These are phyloP conservation scores for Cepaea hortensis DNA, from an alignment of 2,888 invertebrate genomes.

Conservation along the genomic window DNA sequence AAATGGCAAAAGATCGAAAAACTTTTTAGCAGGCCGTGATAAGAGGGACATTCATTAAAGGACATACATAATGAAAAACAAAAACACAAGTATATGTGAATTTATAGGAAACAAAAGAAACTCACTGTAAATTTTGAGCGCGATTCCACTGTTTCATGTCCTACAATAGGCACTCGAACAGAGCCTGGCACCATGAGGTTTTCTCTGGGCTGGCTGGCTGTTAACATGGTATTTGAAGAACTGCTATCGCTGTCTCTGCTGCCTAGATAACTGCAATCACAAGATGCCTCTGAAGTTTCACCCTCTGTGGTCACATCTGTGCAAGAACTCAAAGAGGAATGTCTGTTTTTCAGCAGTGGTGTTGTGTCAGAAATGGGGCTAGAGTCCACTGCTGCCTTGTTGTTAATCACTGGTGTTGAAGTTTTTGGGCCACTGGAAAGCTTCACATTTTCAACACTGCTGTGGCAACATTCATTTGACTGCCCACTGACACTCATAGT, in stretches of 20 bases:
- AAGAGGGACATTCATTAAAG: too few relatives aligned
- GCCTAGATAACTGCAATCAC: not conserved
- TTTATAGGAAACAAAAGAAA: not conserved
- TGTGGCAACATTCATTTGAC: not conserved
- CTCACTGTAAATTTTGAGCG: constrained; percentile 88
- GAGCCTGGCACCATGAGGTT: constrained; percentile 53
- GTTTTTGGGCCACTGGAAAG: not conserved
- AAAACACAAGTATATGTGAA: too few relatives aligned
- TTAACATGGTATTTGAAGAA: not conserved
- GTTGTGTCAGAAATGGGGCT: not conserved
- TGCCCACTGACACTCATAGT: not conserved
- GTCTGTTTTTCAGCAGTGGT: not conserved
- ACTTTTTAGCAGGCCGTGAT: too few relatives aligned
- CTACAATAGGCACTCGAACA: constrained; percentile 82
- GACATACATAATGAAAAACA: too few relatives aligned
- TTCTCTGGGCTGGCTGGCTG: not conserved
- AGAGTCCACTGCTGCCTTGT: not conserved
- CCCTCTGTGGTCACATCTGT: constrained; percentile 1
- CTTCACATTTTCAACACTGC: not conserved
- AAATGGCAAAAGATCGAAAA: too few relatives aligned
- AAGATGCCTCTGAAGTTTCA: constrained; percentile 12
- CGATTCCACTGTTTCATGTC: constrained; percentile 94
- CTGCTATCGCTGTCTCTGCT: not conserved
- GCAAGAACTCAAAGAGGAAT: not conserved
- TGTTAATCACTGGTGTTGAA: constrained; percentile 3